A percentile compares a stretch with the other conserved stretches of the same genome.
These are phyloP conservation scores for Chironomus riparius DNA, from an alignment of 2,888 invertebrate species.

Conservation along the genomic window DNA sequence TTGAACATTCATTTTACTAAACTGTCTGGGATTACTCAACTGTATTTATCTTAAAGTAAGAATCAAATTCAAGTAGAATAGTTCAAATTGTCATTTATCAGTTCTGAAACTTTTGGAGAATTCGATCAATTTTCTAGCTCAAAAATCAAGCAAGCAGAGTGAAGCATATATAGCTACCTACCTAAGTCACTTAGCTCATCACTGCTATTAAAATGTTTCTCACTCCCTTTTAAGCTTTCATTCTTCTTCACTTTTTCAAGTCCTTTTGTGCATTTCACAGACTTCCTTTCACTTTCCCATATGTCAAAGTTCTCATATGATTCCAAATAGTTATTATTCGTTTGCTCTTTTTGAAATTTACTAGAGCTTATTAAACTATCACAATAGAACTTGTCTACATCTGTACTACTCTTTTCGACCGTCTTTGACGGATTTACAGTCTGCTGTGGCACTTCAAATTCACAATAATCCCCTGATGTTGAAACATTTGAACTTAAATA, in stretches of 20 bases:
- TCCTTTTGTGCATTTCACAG: neutral
- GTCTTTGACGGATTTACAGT: neutral
- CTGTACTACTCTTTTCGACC: neutral
- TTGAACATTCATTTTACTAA: too few relatives aligned
- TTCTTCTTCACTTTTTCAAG: neutral
- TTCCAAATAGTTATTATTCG: neutral
- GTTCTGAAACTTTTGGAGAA: too few relatives aligned
- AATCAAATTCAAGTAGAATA: too few relatives aligned
- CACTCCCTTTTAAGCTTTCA: neutral
- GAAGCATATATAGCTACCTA: neutral
- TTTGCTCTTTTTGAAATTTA: neutral
- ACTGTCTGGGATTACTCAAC: too few relatives aligned
- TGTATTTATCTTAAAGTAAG: too few relatives aligned
- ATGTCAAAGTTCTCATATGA: neutral
- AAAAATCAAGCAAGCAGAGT: too few relatives aligned
- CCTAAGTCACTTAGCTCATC: neutral
- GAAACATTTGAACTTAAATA: slow-evolving; percentile 17
- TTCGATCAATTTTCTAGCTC: too few relatives aligned
- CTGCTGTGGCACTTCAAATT: slow-evolving; percentile 23
- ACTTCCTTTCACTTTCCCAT: neutral
- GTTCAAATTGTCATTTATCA: too few relatives aligned
- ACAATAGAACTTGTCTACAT: slow-evolving; percentile 7
- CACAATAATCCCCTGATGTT: slow-evolving; percentile 2
- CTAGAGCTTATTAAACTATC: neutral
- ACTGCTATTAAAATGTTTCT: neutral